Evolutionary conservation across 2,888 invertebrate genomes (phyloP).

Genomic region (Agrochola lychnidis): DNA sequence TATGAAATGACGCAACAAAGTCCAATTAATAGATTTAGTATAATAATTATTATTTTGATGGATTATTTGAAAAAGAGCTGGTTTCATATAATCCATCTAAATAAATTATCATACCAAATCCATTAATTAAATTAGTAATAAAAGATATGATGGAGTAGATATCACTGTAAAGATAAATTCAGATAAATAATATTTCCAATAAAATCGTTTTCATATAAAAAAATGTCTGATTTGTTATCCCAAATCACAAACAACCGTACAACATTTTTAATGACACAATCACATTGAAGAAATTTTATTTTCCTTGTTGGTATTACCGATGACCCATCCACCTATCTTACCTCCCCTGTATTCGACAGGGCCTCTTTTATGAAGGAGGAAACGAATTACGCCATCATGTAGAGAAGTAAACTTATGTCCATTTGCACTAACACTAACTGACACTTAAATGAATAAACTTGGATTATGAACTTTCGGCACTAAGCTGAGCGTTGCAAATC

Average conservation of each 20-base stretch:
- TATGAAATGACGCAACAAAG: neutral
- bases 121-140: neutral
- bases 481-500: too few relatives aligned
- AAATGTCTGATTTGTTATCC: neutral
- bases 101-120: neutral
- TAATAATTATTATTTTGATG: neutral
- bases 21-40: neutral
- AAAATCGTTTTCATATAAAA: neutral
- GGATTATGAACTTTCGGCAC: neutral
- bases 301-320: neutral
- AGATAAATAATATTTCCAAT: neutral
- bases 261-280: neutral
- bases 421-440: too few relatives aligned
- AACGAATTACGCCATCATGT: neutral
- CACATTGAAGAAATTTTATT: neutral
- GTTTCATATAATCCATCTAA: neutral
- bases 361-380: constrained; percentile 5
- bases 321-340: neutral
- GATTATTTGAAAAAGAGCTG: neutral
- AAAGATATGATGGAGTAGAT: neutral
- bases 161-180: constrained; percentile 4
- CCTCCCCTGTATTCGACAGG: neutral
- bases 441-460: neutral
- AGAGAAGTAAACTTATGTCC: neutral
- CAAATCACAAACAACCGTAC: neutral